Evolutionary conservation across 2,113 vertebrate species (phyloP).

Genomic region (Psittacara wagleri): DNA sequence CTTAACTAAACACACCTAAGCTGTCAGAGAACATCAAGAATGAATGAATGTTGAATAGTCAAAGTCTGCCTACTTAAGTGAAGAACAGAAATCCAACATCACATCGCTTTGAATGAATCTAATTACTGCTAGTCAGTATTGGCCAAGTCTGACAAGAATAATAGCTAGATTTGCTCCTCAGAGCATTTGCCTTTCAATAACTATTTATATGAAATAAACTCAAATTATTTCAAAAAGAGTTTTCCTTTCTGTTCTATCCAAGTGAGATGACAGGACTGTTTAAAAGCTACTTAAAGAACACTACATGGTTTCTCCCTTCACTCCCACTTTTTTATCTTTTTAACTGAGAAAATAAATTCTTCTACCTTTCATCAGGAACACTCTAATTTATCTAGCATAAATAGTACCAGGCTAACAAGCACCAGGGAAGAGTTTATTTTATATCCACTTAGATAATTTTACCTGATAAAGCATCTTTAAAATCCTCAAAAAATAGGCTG

Average conservation of each 20-base stretch:
- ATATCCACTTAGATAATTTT: neutral
- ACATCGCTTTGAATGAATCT: neutral
- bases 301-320: fast-evolving
- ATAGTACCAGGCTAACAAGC: neutral
- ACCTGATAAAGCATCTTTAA: neutral
- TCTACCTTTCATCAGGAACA: neutral
- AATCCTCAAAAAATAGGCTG: neutral
- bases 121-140: neutral
- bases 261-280: neutral
- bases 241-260: neutral
- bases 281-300: neutral
- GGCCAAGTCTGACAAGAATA: neutral
- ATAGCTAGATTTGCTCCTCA: neutral
- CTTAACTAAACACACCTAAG: neutral
- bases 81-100: neutral
- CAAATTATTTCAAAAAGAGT: neutral
- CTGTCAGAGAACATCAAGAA: neutral
- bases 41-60: neutral
- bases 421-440: neutral
- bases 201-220: neutral
- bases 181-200: neutral
- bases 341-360: neutral
- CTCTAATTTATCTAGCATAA: neutral
- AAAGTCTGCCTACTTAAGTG: neutral
- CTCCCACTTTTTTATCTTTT: neutral